phyloP scores from a whole-genome alignment of 2,113 vertebrate genomes.

The Paracanthobrama guichenoti region DNA sequence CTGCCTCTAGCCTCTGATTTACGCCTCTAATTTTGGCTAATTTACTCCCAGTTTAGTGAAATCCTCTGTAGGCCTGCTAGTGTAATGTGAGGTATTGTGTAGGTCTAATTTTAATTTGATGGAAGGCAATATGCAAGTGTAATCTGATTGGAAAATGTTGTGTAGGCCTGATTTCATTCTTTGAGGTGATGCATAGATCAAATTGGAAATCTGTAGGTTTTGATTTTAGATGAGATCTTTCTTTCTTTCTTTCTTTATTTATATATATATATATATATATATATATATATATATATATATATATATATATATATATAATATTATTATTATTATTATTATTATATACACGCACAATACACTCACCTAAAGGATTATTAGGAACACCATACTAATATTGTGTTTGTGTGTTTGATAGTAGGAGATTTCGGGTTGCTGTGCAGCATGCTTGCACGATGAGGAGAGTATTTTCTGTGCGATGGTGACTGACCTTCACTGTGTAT shows the following conservation, averaged over 20 bases:
- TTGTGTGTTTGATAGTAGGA: conserved; percentile 71
- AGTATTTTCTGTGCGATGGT: conserved; percentile 10
- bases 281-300: too few relatives aligned
- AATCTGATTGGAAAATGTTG: conserved; percentile 23
- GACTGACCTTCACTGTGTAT: conserved; percentile 27
- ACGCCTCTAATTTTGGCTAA: background rate
- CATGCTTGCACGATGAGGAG: conserved; percentile 22
- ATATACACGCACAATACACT: too few relatives aligned
- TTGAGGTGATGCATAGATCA: conserved; percentile 18
- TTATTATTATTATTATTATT: too few relatives aligned
- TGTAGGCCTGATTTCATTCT: conserved; percentile 24
- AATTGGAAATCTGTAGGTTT: conserved; percentile 28
- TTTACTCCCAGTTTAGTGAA: background rate
- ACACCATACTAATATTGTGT: too few relatives aligned
- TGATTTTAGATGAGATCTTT: conserved; percentile 26
- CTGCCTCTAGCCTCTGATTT: background rate
- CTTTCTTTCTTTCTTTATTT: conserved; percentile 1
- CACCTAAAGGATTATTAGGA: too few relatives aligned
- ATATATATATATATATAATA: too few relatives aligned
- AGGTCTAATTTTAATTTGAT: conserved; percentile 31
- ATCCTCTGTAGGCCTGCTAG: background rate
- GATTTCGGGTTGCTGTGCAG: conserved; percentile 50
- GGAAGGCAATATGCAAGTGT: conserved; percentile 3
- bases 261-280: too few relatives aligned
- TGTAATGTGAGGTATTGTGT: conserved; percentile 23